phyloP scores from a whole-genome alignment of 35 echinoderm and acorn worm genomes.

The Apostichopus japonicus region DNA sequence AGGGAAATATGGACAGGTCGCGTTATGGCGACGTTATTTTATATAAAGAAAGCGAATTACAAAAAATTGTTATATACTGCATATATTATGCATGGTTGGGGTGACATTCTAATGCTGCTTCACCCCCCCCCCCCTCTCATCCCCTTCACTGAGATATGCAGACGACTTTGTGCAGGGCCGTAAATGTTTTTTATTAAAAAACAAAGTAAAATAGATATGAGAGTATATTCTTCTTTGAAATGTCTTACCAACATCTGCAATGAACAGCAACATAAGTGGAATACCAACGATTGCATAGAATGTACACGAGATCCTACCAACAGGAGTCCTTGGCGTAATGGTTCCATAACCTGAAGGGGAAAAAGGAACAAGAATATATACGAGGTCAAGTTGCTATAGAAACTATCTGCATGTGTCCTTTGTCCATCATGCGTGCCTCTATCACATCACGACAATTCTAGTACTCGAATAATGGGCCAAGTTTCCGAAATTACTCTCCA shows the following conservation, averaged over 20 bases:
- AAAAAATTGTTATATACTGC: too few relatives aligned
- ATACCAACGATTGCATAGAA: constrained; percentile 89
- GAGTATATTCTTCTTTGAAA: background rate
- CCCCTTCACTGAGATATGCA: too few relatives aligned
- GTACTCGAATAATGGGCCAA: background rate
- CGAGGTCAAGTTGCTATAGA: background rate
- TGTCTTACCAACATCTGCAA: constrained; percentile 81
- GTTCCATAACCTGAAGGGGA: constrained; percentile 80
- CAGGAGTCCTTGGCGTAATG: constrained; percentile 62
- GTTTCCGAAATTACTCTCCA: too few relatives aligned
- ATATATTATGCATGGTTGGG: too few relatives aligned
- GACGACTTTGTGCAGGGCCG: too few relatives aligned
- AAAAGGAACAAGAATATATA: background rate
- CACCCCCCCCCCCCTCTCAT: too few relatives aligned
- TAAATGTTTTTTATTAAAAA: too few relatives aligned
- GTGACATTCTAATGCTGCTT: too few relatives aligned
- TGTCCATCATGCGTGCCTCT: background rate
- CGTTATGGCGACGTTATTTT: too few relatives aligned
- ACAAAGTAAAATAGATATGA: too few relatives aligned
- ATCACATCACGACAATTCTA: background rate
- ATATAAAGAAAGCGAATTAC: too few relatives aligned
- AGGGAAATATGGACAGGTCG: too few relatives aligned
- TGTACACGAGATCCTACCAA: constrained; percentile 59
- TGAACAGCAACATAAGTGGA: constrained; percentile 86
- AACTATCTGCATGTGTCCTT: background rate